These are phyloP conservation scores for Drosophila niveifrons DNA, from an alignment of 2,888 invertebrate genomes.

Conservation along the genomic window DNA sequence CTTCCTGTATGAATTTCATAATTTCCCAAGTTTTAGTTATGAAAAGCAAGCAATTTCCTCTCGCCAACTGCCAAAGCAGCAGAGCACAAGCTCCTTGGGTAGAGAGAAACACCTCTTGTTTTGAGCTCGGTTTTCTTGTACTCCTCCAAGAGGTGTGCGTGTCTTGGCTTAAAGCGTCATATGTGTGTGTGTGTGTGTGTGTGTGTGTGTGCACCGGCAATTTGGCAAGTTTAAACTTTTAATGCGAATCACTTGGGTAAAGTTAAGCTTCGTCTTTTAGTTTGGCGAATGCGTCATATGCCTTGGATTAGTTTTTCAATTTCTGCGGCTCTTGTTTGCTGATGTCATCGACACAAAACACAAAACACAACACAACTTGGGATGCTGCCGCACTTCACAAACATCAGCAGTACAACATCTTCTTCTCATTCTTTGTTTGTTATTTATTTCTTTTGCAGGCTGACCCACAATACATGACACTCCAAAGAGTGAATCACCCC, in stretches of 20 bases:
- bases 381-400: constrained; percentile 47
- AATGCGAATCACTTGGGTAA: constrained; percentile 72
- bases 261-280: constrained; percentile 57
- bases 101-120: neutral
- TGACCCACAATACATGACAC: constrained; percentile 66
- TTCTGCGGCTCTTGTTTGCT: constrained; percentile 73
- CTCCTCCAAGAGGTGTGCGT: constrained; percentile 21
- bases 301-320: constrained; percentile 72
- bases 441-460: constrained; percentile 42
- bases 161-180: constrained; percentile 19
- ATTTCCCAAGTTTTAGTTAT: constrained; percentile 83
- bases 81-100: neutral
- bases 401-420: constrained; percentile 2
- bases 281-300: constrained; percentile 46
- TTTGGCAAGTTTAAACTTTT: constrained; percentile 75
- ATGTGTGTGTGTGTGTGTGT: constrained; percentile 23
- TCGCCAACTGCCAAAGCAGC: constrained; percentile 34
- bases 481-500: neutral
- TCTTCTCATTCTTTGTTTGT: constrained; percentile 17
- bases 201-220: constrained; percentile 43
- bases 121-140: constrained; percentile 19
- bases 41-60: constrained; percentile 83
- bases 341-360: constrained; percentile 74
- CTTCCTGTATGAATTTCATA: constrained; percentile 85
- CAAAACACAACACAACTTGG: constrained; percentile 29